Base-by-base conservation (phyloP, 2,113 vertebrate genomes). In the Sylvia atricapilla region DNA sequence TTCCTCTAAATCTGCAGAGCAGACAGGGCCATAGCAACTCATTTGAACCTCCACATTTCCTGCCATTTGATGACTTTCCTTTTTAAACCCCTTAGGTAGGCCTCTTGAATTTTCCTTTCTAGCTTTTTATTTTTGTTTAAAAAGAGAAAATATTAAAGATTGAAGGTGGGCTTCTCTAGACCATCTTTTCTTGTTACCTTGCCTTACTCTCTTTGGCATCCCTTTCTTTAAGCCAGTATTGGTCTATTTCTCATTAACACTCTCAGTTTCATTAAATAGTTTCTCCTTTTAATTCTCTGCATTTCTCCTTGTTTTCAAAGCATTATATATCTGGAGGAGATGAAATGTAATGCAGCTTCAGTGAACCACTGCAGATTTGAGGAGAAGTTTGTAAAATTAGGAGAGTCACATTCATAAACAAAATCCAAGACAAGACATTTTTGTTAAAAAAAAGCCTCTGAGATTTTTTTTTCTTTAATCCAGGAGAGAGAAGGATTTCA, bases 251-350 rank as follows among this genome's bases (percentile, higher is more conserved):
- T 94, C 33, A 73, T 62, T 66, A 69, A 58, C 46, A 41, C 13
- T 49, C 20, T 62, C 27, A 41, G 3, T 62, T 82, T 55, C 44
- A 66, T 66, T 46, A 62, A 27, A 39, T 9, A 76, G 23, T 14
- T 89, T 78, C 58, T 74, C 15, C 27, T 87, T 91, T 89, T 68
- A 79, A 72, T 91, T 62, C 1, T 2, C 31, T 69, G 41, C 14
- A 31, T 89, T 89, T 50, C 23, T 89, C 30, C 60, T 80, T 73
- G 46, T 94, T 94, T 90, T 92, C 76, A 80, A 80, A 37, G 20
- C 17, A 53, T 66, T 64, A 41, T 46, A 4, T 77, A 43, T 89
- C 63, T 90, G 55, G 37, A 86, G 58, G 44, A 92, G 17, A 58
- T 70, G 12, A 91, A 92, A 89, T 89, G 63, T 30, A 89, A 80